phyloP scores from a whole-genome alignment of 2,113 vertebrate species.

The Pomatorhinus ruficollis region DNA sequence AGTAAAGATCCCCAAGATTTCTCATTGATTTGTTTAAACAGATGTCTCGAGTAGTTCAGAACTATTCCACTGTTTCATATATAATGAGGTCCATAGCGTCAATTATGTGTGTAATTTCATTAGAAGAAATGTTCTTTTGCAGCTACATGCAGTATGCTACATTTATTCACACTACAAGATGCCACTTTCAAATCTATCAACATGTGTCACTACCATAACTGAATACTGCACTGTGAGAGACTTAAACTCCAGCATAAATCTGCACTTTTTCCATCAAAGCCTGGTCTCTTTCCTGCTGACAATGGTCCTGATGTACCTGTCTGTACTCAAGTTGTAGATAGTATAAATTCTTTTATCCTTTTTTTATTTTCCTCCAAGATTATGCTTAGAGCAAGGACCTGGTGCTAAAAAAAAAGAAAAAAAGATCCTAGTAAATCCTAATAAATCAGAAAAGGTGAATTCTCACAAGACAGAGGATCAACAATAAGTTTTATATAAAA shows the following conservation, averaged over 20 bases:
- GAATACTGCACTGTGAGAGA: not conserved
- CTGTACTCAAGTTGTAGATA: not conserved
- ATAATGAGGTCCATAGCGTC: not conserved
- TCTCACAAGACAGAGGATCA: not conserved
- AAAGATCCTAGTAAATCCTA: not conserved
- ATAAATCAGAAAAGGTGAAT: not conserved
- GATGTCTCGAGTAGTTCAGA: not conserved
- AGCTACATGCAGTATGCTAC: not conserved
- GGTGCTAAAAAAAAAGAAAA: not conserved
- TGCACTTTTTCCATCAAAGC: not conserved
- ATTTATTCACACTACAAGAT: not conserved
- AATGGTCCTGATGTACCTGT: not conserved
- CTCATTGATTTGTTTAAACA: constrained; percentile 8
- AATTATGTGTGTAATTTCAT: constrained; percentile 22
- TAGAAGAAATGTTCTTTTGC: not conserved
- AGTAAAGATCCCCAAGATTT: not conserved
- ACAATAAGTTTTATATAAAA: not conserved
- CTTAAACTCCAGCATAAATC: not conserved
- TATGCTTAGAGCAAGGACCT: not conserved
- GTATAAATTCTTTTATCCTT: not conserved
- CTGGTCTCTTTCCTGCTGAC: not conserved
- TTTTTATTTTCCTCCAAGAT: not conserved
- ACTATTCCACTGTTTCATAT: not conserved
- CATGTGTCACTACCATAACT: not conserved
- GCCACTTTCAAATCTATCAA: not conserved